Base-by-base conservation (phyloP, 2,113 vertebrate genomes). In the Gambusia affinis region DNA sequence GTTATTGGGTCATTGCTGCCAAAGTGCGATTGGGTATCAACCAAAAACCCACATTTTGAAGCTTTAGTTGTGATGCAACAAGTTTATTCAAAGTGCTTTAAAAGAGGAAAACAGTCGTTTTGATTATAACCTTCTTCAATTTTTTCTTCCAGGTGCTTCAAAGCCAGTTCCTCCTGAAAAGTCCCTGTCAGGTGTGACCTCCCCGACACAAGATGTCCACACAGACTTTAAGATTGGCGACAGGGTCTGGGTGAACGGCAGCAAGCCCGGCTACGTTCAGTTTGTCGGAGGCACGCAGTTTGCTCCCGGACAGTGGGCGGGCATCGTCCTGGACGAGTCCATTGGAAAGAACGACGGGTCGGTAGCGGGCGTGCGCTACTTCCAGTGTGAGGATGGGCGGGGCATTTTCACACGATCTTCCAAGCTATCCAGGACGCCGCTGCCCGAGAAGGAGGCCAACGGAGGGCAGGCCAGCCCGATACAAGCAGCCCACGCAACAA, bases 261-360 rank as follows among this genome's bases (percentile, higher is more conserved):
- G 96, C 86, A 98, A 98, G 77, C 96, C 97, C 0, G 98, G 98
- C 33, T 96, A 94, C n/a, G 96, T 99, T 79, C 96, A 96, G 80
- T 99, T 98, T 77, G 91, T 99, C 1, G 98, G 98, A 1, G 95
- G 95, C 28, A 97, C 97, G 0, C 98, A 99, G 83, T 99, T 99
- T 51, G 98, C 98, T 1, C 97, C 97, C 0, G 97, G 98, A 3
- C 97, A 98, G 79, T 99, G 98, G 98, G 98, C 98, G 0, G 97
- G 98, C 39, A 97, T 99, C 3, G 96, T 97, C 77, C 85, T 99
- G 78, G 97, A 99, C 0, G 96, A 98, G 73, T 83, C 95, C 0
- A 98, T 98, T 1, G 98, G 97, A 19, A 99, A 99, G 91, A 99
- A 99, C 0, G 97, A 99, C 0, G 98, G 98, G 1, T 97, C 97